Evolutionary conservation across 2,113 vertebrate genomes (phyloP), one percentile per base, ranked within the genome.

Genomic region (Glaucomys volans): DNA sequence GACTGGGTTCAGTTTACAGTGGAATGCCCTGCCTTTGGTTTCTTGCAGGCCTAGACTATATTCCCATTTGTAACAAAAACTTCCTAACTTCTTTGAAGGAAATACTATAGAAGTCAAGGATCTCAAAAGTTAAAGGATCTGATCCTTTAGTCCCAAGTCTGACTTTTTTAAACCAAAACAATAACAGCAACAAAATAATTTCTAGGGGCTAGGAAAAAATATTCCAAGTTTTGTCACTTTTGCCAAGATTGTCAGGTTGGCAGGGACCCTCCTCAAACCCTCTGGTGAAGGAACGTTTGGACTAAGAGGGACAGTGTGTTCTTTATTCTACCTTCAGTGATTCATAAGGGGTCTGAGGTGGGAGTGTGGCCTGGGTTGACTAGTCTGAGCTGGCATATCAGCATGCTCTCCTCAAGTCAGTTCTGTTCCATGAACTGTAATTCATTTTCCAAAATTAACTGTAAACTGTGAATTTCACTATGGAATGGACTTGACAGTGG

Each of bases 261-360:
- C 57, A 72, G 67, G 66, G 30, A 81, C 85, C 40, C 40, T 50
- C 42, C 42, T 85, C 40, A 83, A 16, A 57, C 35, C 74, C 62
- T 76, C 93, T 50, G 74, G 83, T 28, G 74, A 96, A 91, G 95
- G 89, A 28, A 88, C 79, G 44, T 80, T 71, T 95, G 66, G 44
- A 47, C 42, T 32, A 28, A 26, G 91, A 44, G 88, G 83, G 42
- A 88, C 72, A 74, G 64, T 12, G 37, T 82, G 35, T 77, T 62
- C 47, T 86, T 37, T 47, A 0, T 24, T 62, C 52, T 89, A 37
- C 69, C 10, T 35, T 86, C 8, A 3, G 52, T 42, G 57, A n/a
- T 66, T 28, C 32, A 40, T 8, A 47, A 1, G 9, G 42, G 69
- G 32, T 57, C 79, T 47, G 62, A 87, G 71, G 52, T 44, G 42